Evolutionary conservation across 2,888 invertebrate genomes (phyloP), one percentile per base, ranked within the genome.

Genomic region (Scrobipalpa atriplicella): DNA sequence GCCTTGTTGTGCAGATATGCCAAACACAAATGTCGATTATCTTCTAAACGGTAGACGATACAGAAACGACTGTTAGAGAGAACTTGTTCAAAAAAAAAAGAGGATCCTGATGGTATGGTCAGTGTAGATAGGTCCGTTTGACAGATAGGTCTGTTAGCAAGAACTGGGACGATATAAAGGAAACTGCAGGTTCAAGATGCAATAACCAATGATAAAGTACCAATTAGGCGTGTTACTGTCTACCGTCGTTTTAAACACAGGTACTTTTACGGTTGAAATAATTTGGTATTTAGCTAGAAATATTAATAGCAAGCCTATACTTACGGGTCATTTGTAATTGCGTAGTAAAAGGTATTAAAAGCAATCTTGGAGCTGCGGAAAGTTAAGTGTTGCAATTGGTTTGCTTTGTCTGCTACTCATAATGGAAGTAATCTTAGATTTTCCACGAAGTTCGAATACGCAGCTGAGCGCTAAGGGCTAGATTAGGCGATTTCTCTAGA

Each of bases 261-360:
- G 7, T 7, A 16, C 29, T 38, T 58, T 38, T 16, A 58, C 21
- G 47, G n/a, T 47, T 38, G 38, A 36, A 52, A 52, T 69, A 74
- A 73, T 73, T 70, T 71, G 68, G 64, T 74, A 69, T 75, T 80
- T 75, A 70, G 77, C 78, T 72, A 76, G 78, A 76, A 79, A 76
- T 77, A 70, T 72, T 74, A 73, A 64, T 68, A 70, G 67, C 72
- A 70, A 41, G 66, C 70, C 69, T 65, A 68, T 72, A 77, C 77
- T 81, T 78, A 77, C 70, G 71, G 78, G 75, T 78, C 73, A 78
- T 75, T 78, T 73, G 76, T 79, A 81, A 81, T 80, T 81, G 74
- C 77, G 67, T 74, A 74, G 79, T 76, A 75, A 82, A 79, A 78
- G 78, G 73, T 74, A 74, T 75, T 78, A 78, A 78, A 76, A 69